A percentile compares a stretch with the other conserved stretches of the same genome.
These are phyloP conservation scores for Callocephalon fimbriatum DNA, from an alignment of 2,113 vertebrate species.

Conservation along the genomic window DNA sequence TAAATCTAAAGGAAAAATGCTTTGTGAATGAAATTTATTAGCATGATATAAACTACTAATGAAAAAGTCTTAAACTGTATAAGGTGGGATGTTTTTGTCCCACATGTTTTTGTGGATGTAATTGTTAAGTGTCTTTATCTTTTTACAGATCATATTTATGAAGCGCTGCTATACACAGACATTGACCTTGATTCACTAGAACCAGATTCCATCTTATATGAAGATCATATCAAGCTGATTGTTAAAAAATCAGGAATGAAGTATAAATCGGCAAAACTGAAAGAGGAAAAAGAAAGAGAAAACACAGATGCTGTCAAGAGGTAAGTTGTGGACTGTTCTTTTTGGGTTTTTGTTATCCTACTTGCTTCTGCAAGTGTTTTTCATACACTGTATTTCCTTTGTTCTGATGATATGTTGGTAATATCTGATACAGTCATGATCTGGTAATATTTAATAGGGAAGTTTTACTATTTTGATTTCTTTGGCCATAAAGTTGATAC, in stretches of 20 bases:
- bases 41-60: background rate
- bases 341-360: background rate
- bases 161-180: conserved; percentile 84
- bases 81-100: background rate
- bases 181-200: conserved; percentile 80
- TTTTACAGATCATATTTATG: conserved; percentile 84
- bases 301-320: conserved; percentile 86
- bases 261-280: conserved; percentile 84
- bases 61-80: background rate
- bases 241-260: conserved; percentile 91
- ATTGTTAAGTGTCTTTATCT: background rate
- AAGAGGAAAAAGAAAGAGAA: conserved; percentile 74
- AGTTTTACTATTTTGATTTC: background rate
- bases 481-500: background rate
- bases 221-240: conserved; percentile 86
- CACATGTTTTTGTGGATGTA: background rate
- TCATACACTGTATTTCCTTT: background rate
- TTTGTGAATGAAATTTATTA: background rate
- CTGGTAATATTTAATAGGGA: background rate
- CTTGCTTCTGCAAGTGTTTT: background rate
- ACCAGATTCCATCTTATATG: conserved; percentile 78
- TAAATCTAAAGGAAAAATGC: background rate
- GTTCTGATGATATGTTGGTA: background rate
- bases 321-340: conserved; percentile 64
- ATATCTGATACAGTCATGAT: background rate